These are phyloP conservation scores for Pedionomus torquatus DNA, from an alignment of 2,113 vertebrate genomes.

Conservation along the genomic window DNA sequence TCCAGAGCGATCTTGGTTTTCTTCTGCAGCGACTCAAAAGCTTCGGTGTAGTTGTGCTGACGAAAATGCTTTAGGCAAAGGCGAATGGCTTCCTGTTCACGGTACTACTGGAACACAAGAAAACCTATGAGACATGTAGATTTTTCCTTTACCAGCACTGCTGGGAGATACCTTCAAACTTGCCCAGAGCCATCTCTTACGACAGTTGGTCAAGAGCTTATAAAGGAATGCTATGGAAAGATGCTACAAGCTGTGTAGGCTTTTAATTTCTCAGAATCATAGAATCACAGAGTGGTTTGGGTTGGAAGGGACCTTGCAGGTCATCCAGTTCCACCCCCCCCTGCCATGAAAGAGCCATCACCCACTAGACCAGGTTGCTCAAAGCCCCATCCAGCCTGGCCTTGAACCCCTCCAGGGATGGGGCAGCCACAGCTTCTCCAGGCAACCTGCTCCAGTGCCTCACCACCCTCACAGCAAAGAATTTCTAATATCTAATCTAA, in stretches of 20 bases:
- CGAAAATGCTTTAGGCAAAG: slow-evolving; percentile 98
- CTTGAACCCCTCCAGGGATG: no score
- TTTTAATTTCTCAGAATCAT: neutral
- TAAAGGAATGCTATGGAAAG: neutral
- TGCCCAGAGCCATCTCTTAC: neutral
- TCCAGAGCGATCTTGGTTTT: slow-evolving; percentile 97
- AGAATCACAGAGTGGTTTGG: no score
- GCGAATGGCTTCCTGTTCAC: slow-evolving; percentile 99
- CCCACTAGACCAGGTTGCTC: no score
- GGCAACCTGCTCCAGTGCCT: no score
- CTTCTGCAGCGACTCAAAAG: slow-evolving; percentile 99
- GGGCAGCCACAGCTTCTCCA: no score
- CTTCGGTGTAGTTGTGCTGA: slow-evolving; percentile 99
- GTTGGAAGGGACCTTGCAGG: no score
- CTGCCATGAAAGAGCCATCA: no score
- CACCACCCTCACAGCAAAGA: no score
- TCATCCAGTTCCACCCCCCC: no score
- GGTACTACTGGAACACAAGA: slow-evolving; percentile 90
- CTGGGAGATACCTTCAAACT: neutral
- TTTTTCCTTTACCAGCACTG: slow-evolving; percentile 25
- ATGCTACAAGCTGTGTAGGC: neutral
- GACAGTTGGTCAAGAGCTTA: neutral
- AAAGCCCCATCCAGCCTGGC: no score
- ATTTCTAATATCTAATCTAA: no score
- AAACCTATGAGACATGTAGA: slow-evolving; percentile 64